Conservation (phyloP, 2,797 vertebrate genomes). For the Neoniphon sammara region DNA sequence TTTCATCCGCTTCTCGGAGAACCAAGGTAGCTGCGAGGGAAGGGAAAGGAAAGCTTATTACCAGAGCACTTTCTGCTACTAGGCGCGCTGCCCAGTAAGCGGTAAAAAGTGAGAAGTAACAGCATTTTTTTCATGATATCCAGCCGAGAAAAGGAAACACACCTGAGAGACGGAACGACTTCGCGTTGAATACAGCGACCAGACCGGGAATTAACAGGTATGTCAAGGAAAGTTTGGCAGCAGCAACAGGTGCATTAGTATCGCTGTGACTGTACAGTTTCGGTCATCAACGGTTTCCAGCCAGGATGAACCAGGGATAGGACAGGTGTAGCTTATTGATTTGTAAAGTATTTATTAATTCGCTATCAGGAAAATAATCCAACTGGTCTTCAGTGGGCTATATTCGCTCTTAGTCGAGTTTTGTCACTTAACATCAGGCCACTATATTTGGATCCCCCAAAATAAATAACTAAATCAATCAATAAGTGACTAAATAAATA, state of each 20-base stretch:
- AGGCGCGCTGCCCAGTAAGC: neutral
- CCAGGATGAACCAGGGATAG: neutral
- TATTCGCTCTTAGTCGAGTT: neutral
- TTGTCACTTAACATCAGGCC: no score
- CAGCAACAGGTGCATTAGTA: slow-evolving; percentile 73
- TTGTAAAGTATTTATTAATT: no score
- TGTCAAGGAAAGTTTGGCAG: slow-evolving; percentile 31
- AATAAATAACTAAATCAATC: no score
- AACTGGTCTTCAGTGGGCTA: no score
- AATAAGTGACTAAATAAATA: no score
- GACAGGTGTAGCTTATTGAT: neutral
- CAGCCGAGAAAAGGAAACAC: neutral
- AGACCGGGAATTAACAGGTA: slow-evolving; percentile 66
- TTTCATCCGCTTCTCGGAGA: slow-evolving; percentile 62
- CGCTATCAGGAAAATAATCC: neutral
- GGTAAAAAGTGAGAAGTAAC: neutral
- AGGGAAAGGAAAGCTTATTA: slow-evolving; percentile 63
- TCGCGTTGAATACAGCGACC: neutral
- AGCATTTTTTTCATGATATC: neutral
- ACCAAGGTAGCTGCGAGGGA: slow-evolving; percentile 47
- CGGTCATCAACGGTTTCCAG: slow-evolving; percentile 62
- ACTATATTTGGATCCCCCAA: no score
- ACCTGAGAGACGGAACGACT: slow-evolving; percentile 10
- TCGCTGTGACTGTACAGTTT: slow-evolving; percentile 70
- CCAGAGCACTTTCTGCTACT: neutral